phyloP scores from a whole-genome alignment of 2,888 invertebrate species.

The Leuctra nigra region DNA sequence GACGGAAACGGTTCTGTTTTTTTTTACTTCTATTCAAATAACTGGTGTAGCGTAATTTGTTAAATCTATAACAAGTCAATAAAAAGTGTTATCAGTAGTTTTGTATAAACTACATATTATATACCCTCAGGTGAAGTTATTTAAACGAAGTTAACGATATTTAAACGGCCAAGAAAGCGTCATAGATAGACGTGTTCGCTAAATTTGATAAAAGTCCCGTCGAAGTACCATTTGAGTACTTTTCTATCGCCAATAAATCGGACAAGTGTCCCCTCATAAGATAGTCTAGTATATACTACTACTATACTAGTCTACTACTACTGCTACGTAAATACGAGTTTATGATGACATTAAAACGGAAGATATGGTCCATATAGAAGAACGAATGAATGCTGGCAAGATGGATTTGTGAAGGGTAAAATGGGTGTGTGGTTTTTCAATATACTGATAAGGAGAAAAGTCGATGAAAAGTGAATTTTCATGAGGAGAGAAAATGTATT shows the following conservation, averaged over 20 bases:
- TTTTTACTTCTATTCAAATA: too few relatives aligned
- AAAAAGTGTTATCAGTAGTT: too few relatives aligned
- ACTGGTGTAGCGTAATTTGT: too few relatives aligned
- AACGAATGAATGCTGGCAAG: neutral
- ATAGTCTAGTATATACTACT: too few relatives aligned
- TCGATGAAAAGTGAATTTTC: neutral
- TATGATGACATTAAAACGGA: neutral
- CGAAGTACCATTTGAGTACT: neutral
- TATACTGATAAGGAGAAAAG: neutral
- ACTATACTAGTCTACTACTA: too few relatives aligned
- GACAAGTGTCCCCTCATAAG: neutral
- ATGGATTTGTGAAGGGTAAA: neutral
- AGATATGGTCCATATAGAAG: slow-evolving; percentile 3
- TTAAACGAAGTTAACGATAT: too few relatives aligned
- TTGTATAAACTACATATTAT: too few relatives aligned
- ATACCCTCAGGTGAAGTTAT: too few relatives aligned
- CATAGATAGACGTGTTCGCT: too few relatives aligned
- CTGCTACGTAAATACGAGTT: slow-evolving; percentile 1
- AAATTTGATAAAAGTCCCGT: neutral
- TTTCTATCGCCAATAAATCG: neutral
- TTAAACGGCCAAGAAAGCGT: too few relatives aligned
- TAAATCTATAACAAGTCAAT: too few relatives aligned
- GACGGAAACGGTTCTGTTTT: too few relatives aligned
- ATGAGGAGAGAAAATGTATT: neutral
- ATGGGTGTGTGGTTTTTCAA: neutral